Conservation (phyloP, 2,113 vertebrate species). For the Chloropsis cyanopogon region DNA sequence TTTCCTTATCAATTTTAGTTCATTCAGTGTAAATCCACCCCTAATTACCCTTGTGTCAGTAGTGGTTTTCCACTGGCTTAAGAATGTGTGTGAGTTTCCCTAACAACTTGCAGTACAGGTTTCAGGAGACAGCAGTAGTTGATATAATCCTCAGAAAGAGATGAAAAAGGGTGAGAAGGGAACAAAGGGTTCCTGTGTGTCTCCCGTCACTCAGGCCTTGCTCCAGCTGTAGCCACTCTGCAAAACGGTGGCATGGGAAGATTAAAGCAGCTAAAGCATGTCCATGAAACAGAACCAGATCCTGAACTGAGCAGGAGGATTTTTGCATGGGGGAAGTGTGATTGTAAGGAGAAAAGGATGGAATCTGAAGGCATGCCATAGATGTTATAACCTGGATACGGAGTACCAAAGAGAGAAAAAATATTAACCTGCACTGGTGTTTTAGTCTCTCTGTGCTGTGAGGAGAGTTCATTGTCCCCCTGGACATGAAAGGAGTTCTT, state of each 20-base stretch:
- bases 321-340: not conserved
- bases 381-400: not conserved
- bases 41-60: not conserved
- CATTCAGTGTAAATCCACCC: not conserved
- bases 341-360: not conserved
- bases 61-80: not conserved
- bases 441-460: not conserved
- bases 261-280: not conserved
- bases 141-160: not conserved
- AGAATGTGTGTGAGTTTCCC: not conserved
- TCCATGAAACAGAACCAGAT: not conserved
- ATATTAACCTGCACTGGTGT: not conserved
- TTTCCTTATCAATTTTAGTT: not conserved
- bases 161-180: not conserved
- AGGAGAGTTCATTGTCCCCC: not conserved
- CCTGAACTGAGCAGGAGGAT: not conserved
- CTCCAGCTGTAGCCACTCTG: not conserved
- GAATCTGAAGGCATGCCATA: not conserved
- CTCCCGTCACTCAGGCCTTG: not conserved
- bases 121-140: not conserved
- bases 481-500: not conserved
- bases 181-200: not conserved
- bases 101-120: not conserved
- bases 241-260: not conserved
- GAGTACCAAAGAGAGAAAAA: not conserved